Conservation (phyloP, 2,113 vertebrate species). For the Stegostoma tigrinum region DNA sequence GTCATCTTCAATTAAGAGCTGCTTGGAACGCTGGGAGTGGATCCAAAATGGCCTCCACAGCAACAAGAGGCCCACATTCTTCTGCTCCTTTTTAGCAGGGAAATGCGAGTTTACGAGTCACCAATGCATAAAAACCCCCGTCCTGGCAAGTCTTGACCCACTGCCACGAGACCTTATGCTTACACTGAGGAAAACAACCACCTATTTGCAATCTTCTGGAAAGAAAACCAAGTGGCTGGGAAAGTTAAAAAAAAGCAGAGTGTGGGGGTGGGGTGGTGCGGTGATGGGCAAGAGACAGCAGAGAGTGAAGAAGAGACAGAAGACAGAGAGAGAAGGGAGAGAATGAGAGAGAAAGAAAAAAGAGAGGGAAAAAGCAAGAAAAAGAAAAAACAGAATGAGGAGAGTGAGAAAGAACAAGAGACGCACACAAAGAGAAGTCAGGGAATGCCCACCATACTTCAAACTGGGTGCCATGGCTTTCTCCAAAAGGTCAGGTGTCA, state of each 20-base stretch:
- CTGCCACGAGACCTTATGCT: neutral
- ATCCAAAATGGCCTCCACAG: neutral
- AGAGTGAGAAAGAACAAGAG: neutral
- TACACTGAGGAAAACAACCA: fast-evolving
- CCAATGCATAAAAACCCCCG: constrained; percentile 40
- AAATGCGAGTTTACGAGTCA: neutral
- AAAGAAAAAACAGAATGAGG: too few species aligned
- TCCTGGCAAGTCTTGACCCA: constrained; percentile 39
- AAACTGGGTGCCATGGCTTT: neutral
- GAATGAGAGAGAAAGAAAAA: too few species aligned
- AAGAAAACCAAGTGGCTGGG: neutral
- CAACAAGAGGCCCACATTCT: neutral
- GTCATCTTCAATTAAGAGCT: constrained; percentile 55
- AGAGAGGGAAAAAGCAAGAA: too few species aligned
- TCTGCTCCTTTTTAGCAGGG: neutral
- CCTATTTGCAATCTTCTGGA: neutral
- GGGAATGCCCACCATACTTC: constrained; percentile 11
- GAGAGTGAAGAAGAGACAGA: too few species aligned
- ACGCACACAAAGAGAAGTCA: too few species aligned
- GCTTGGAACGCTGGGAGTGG: constrained; percentile 38
- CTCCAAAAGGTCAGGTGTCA: neutral
- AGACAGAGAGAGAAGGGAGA: neutral
- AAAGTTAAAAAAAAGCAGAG: neutral
- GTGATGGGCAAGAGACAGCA: too few species aligned
- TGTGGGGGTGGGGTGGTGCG: too few species aligned